Conservation (phyloP, 2,888 invertebrate species). For the Drosophila yooni region DNA sequence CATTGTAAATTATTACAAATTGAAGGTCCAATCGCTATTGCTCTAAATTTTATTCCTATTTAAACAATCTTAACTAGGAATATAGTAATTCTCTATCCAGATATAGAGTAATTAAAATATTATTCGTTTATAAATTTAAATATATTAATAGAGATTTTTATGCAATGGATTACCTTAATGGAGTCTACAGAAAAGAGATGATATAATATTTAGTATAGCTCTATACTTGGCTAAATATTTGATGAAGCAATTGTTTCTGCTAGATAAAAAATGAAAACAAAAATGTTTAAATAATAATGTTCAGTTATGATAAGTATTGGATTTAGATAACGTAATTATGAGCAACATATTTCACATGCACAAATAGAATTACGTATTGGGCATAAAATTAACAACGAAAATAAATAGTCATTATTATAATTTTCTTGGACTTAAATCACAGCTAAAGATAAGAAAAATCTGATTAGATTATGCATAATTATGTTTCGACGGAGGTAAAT, state of each 20-base stretch:
- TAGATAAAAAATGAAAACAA: neutral
- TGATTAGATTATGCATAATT: neutral
- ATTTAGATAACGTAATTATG: neutral
- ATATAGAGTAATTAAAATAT: no score
- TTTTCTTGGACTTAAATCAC: neutral
- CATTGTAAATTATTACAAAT: constrained; percentile 1
- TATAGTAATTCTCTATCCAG: neutral
- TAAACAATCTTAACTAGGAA: neutral
- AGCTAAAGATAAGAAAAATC: neutral
- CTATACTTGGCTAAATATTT: neutral
- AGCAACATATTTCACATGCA: neutral
- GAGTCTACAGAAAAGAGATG: neutral
- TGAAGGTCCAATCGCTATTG: neutral
- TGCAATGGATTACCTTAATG: neutral
- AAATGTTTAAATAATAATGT: neutral
- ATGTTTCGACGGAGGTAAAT: neutral
- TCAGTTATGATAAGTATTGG: neutral
- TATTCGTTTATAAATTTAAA: no score
- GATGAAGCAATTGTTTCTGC: neutral
- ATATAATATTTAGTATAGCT: neutral
- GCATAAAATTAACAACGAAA: neutral
- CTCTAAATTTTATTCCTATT: neutral
- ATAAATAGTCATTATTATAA: neutral
- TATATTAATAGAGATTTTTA: neutral
- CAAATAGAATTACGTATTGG: neutral